Base-by-base conservation (phyloP, 2,888 invertebrate species). In the Himalopsyche tibetana region DNA sequence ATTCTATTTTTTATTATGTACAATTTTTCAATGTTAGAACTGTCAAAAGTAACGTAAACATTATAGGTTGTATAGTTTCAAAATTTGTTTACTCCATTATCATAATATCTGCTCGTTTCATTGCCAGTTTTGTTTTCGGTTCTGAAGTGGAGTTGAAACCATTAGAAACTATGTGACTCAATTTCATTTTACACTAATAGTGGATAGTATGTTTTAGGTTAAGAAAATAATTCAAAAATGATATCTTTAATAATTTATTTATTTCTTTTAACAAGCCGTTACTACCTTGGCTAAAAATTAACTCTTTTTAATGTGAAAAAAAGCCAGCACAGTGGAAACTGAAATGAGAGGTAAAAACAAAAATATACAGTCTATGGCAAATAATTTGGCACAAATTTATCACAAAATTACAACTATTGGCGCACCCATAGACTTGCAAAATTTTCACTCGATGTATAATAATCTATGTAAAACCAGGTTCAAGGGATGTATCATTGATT, bases 271-370 rank as follows among this genome's bases (percentile, higher is more conserved):
- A 74, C 74, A 74, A 74, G 74, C 12, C 36, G 36, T 74, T 12
- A 15, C 74, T 38, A 36, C 74, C 9, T 74, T 74, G 74, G 74
- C 36, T 74, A 74, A 74, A 74, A 74, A 80, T 45, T 80, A 80
- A 80, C 51, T 80, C 80, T 51, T 80, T 80, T 80, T 51, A 42
- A 80, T 80, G 80, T 80, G 51, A 80, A 80, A 17, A 80, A 80
- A 87, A 93, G 93, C 93, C 91, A 91, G 91, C 92, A 92, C 93
- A 89, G 92, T 93, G 91, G 93, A 93, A 88, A 92, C 92, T 90
- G 92, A 92, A 89, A 91, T 93, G 89, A 91, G 91, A 90, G 92
- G 91, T 87, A 93, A 92, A 92, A 51, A 45, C 80, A 82, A 84
- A 82, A 74, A 42, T 36, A 36, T 74, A 38, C 74, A 38, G 74